phyloP scores from a whole-genome alignment of 2,113 vertebrate genomes.

The Tretioscincus oriximinensis region DNA sequence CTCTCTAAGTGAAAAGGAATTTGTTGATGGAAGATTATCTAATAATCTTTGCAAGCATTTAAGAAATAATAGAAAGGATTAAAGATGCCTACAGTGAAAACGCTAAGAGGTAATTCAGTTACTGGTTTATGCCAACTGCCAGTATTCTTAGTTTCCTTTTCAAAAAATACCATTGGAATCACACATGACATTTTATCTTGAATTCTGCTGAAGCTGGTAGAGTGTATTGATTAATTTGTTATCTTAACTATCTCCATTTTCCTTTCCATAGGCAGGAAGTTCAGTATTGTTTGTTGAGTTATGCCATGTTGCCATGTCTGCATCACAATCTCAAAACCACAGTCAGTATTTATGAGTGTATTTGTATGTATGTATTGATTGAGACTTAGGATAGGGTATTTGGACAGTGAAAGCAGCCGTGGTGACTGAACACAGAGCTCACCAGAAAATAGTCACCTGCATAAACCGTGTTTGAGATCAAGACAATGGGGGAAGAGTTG shows the following conservation, averaged over 20 bases:
- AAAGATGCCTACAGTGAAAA: constrained; percentile 9
- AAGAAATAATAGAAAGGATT: constrained; percentile 39
- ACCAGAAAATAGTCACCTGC: too few relatives aligned
- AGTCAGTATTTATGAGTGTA: background rate
- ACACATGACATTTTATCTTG: constrained; percentile 3
- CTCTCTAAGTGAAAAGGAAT: constrained; percentile 40
- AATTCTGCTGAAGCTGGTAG: constrained; percentile 41
- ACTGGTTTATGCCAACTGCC: constrained; percentile 31
- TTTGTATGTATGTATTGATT: background rate
- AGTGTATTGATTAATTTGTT: constrained; percentile 54
- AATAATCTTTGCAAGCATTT: constrained; percentile 19
- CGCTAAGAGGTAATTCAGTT: constrained; percentile 28
- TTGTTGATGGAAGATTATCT: constrained; percentile 45
- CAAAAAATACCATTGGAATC: constrained; percentile 10
- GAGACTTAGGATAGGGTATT: background rate
- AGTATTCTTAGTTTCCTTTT: background rate
- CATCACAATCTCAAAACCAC: background rate
- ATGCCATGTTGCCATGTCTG: background rate
- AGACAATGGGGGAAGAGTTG: too few relatives aligned
- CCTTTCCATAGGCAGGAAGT: background rate
- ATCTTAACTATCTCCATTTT: constrained; percentile 33
- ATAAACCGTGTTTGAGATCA: background rate
- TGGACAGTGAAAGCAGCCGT: background rate
- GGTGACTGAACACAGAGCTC: background rate
- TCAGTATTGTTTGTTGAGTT: background rate